Conservation (phyloP, 2,888 invertebrate genomes). For the Drosophila mettleri region DNA sequence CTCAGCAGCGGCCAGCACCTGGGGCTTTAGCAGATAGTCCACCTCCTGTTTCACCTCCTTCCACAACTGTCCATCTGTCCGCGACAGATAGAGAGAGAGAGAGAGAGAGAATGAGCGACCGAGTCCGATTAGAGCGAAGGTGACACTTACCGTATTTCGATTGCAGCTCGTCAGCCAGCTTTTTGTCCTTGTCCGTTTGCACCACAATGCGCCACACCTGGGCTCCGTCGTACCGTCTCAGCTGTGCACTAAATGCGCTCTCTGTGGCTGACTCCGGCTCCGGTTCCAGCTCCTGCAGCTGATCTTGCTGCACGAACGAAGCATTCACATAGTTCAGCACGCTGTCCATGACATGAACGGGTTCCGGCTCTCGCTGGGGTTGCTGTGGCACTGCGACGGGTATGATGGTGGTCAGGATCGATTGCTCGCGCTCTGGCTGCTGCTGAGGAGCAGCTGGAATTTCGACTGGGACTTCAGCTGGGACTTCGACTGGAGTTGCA, state of each 20-base stretch:
- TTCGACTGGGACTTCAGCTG: conserved; percentile 1
- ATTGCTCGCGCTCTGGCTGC: conserved; percentile 23
- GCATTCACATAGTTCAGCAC: conserved; percentile 82
- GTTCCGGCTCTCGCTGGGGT: conserved; percentile 21
- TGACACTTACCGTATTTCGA: conserved; percentile 86
- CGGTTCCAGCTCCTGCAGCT: conserved; percentile 30
- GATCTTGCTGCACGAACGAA: conserved; percentile 62
- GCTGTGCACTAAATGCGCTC: conserved; percentile 65
- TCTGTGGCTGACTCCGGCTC: conserved; percentile 32
- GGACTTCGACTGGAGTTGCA: neutral
- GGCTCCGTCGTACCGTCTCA: conserved; percentile 90
- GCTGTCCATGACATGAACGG: conserved; percentile 69
- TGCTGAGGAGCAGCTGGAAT: conserved; percentile 18
- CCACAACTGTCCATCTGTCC: conserved; percentile 84
- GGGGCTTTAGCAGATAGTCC: conserved; percentile 90
- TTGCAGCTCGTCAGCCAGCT: conserved; percentile 86
- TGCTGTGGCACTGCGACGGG: conserved; percentile 41
- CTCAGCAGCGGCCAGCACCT: conserved; percentile 88
- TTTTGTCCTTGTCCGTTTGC: conserved; percentile 86
- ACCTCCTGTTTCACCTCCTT: conserved; percentile 85
- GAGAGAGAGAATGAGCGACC: neutral
- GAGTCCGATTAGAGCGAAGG: too few relatives aligned
- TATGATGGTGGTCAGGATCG: conserved; percentile 80
- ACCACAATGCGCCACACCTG: conserved; percentile 91
- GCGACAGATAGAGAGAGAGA: too few relatives aligned